These are phyloP conservation scores for Macheiramphus alcinus DNA, from an alignment of 2,113 vertebrate species.

Conservation along the genomic window DNA sequence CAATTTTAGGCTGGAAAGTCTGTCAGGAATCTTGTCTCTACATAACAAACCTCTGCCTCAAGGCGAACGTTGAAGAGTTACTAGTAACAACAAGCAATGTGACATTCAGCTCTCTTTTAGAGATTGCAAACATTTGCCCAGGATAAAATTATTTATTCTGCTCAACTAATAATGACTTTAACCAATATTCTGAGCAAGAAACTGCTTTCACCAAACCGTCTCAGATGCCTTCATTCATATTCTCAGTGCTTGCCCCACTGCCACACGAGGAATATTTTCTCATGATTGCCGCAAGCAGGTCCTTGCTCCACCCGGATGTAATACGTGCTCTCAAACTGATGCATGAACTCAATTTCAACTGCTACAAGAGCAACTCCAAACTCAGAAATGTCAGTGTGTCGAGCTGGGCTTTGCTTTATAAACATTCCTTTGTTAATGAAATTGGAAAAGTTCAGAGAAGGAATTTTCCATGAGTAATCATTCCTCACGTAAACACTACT, in stretches of 20 bases:
- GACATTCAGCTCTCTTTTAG: neutral
- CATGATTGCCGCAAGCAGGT: neutral
- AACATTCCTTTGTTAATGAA: slow-evolving; percentile 50
- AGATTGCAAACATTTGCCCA: neutral
- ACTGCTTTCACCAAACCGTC: neutral
- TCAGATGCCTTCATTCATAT: neutral
- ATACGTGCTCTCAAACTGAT: neutral
- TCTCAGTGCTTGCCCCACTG: neutral
- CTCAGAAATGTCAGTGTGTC: neutral
- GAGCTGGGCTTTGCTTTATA: neutral
- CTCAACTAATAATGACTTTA: neutral
- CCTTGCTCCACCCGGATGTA: neutral
- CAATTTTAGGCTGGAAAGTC: neutral
- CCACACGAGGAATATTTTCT: neutral
- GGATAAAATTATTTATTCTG: neutral
- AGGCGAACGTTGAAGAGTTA: neutral
- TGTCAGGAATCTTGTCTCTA: neutral
- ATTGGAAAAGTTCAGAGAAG: slow-evolving; percentile 23
- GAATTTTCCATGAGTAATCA: slow-evolving; percentile 47
- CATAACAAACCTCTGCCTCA: neutral
- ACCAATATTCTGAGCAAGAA: neutral
- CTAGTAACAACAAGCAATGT: neutral
- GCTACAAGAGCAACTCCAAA: neutral
- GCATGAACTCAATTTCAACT: slow-evolving; percentile 5
- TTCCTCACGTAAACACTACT: neutral